Percentiles rank a stretch among this genome's conserved stretches.
These are phyloP conservation scores for Cheilosia pagana DNA, from an alignment of 2,888 invertebrate genomes.

Conservation along the genomic window DNA sequence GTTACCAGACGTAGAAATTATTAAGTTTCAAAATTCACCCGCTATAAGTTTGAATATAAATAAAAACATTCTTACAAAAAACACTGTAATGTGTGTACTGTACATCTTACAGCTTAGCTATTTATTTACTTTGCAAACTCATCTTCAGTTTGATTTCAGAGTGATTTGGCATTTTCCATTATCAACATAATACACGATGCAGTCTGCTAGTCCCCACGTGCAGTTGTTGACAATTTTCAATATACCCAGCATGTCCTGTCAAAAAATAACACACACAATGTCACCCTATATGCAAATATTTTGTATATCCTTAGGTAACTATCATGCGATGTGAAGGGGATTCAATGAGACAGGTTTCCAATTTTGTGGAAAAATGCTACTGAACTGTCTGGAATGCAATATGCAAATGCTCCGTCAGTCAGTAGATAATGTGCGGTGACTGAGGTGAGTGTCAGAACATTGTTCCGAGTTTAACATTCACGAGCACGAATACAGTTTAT, in stretches of 20 bases:
- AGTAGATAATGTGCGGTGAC: slow-evolving; percentile 23
- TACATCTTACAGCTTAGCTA: too few relatives aligned
- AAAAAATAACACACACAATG: slow-evolving; percentile 8
- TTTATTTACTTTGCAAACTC: too few relatives aligned
- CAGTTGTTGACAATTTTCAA: slow-evolving; percentile 11
- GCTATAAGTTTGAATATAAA: too few relatives aligned
- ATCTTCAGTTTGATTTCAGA: neutral
- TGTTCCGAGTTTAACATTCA: neutral
- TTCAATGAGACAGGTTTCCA: slow-evolving; percentile 56
- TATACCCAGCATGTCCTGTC: slow-evolving; percentile 1
- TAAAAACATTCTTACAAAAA: too few relatives aligned
- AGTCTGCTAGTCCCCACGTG: neutral
- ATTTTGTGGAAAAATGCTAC: slow-evolving; percentile 55
- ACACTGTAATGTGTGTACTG: too few relatives aligned
- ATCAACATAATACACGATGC: neutral
- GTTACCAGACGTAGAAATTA: too few relatives aligned
- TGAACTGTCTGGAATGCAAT: slow-evolving; percentile 45
- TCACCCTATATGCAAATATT: slow-evolving; percentile 23
- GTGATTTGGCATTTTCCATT: slow-evolving; percentile 25
- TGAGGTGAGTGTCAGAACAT: slow-evolving; percentile 16
- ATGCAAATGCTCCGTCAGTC: slow-evolving; percentile 32
- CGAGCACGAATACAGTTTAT: too few relatives aligned
- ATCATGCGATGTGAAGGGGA: slow-evolving; percentile 16
- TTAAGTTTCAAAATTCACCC: too few relatives aligned
- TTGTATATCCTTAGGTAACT: slow-evolving; percentile 12